These are phyloP conservation scores for Polyploca ridens DNA, from an alignment of 2,888 invertebrate genomes.

Conservation along the genomic window DNA sequence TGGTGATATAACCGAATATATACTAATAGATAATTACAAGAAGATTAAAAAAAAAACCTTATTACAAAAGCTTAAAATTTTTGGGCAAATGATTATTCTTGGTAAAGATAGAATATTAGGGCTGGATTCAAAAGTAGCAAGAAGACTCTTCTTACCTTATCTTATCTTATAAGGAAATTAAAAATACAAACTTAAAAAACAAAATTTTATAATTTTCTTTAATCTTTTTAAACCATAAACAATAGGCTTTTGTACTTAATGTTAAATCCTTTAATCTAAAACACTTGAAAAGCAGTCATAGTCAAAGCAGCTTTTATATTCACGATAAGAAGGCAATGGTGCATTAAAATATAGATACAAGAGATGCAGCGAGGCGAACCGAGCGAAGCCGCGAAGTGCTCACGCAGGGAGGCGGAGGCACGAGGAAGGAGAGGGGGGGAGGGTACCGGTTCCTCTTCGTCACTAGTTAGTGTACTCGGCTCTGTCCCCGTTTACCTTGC, in stretches of 20 bases:
- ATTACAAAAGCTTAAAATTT: too few relatives aligned
- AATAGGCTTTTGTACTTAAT: not conserved
- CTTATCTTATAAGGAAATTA: too few relatives aligned
- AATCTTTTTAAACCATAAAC: not conserved
- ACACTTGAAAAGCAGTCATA: conserved; percentile 11
- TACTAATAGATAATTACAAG: too few relatives aligned
- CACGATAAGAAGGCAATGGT: conserved; percentile 41
- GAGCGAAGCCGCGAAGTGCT: conserved; percentile 32
- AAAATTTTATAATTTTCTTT: not conserved
- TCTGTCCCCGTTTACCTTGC: conserved; percentile 71
- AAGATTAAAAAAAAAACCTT: too few relatives aligned
- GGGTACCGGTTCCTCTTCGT: conserved; percentile 62
- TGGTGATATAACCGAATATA: not conserved
- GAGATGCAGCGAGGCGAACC: conserved; percentile 62
- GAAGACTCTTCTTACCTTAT: too few relatives aligned
- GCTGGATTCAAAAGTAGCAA: too few relatives aligned
- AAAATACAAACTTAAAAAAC: too few relatives aligned
- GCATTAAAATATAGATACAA: conserved; percentile 56
- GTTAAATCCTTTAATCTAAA: too few relatives aligned
- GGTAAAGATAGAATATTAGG: too few relatives aligned
- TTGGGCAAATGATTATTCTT: too few relatives aligned
- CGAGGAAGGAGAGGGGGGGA: conserved; percentile 32
- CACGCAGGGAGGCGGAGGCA: conserved; percentile 29
- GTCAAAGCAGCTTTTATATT: conserved; percentile 21
- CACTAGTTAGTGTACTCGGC: conserved; percentile 56